These are phyloP conservation scores for Echinarachnius parma DNA, from an alignment of 53 echinoderm and acorn worm species.

Conservation along the genomic window DNA sequence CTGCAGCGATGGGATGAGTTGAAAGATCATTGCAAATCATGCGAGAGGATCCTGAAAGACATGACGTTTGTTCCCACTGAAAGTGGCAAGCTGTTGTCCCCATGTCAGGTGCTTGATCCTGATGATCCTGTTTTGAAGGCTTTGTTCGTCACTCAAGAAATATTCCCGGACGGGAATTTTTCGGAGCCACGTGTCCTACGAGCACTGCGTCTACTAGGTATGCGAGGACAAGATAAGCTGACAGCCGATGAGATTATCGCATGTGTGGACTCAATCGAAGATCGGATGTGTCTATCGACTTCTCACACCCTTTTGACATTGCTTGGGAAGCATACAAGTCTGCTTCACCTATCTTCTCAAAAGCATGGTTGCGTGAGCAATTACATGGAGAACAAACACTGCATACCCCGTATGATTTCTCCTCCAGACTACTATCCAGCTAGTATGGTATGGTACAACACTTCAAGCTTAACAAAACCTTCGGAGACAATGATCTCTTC, in stretches of 20 bases:
- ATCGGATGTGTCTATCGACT: background rate
- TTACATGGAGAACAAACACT: slow-evolving; percentile 1
- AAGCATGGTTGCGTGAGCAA: too few species aligned
- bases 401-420: background rate
- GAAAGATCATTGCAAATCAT: background rate
- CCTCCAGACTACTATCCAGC: slow-evolving; percentile 21
- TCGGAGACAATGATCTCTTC: background rate
- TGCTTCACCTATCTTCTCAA: background rate
- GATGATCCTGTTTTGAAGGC: slow-evolving; percentile 13
- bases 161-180: slow-evolving; percentile 51
- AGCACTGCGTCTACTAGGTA: slow-evolving; percentile 10
- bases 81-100: slow-evolving; percentile 1
- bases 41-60: slow-evolving; percentile 6
- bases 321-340: background rate
- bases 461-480: background rate
- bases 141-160: slow-evolving; percentile 29
- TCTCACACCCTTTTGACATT: background rate
- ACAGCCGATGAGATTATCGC: slow-evolving; percentile 2
- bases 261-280: slow-evolving; percentile 1
- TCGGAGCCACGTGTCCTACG: background rate
- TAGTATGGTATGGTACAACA: background rate
- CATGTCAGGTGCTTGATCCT: slow-evolving; percentile 57
- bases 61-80: slow-evolving; percentile 55
- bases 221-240: slow-evolving; percentile 8
- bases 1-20: slow-evolving; percentile 23